These are phyloP conservation scores for Dicyrtoma fusca DNA, from an alignment of 2,888 invertebrate genomes.

Conservation along the genomic window DNA sequence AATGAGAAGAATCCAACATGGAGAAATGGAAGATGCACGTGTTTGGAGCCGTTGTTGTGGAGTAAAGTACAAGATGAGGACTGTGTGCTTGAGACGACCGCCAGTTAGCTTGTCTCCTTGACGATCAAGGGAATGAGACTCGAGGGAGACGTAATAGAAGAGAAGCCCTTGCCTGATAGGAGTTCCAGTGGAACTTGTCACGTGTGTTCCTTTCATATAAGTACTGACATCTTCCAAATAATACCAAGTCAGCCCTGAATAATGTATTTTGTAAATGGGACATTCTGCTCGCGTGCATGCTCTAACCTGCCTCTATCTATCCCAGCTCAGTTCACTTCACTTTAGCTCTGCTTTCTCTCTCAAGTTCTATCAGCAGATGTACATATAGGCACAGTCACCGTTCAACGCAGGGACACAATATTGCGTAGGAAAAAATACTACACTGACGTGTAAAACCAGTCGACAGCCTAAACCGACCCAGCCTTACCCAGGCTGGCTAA, in stretches of 20 bases:
- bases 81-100: constrained; percentile 13
- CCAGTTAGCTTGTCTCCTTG: constrained; percentile 7
- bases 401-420: too few relatives aligned
- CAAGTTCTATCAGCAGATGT: too few relatives aligned
- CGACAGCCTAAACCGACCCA: too few relatives aligned
- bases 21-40: not conserved
- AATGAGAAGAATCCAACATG: not conserved
- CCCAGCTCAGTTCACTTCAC: too few relatives aligned
- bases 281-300: constrained; percentile 18
- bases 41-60: too few relatives aligned
- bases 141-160: constrained; percentile 13
- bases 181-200: constrained; percentile 21
- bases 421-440: too few relatives aligned
- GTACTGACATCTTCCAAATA: constrained; percentile 23
- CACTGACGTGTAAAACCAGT: too few relatives aligned
- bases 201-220: constrained; percentile 11
- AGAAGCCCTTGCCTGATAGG: constrained; percentile 15
- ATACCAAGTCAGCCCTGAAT: constrained; percentile 27
- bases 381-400: too few relatives aligned
- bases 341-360: not conserved
- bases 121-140: constrained; percentile 20
- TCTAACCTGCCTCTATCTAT: not conserved
- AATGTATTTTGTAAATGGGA: constrained; percentile 28
- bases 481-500: too few relatives aligned
- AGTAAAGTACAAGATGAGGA: constrained; percentile 2